phyloP scores from a whole-genome alignment of 23 tunicate species.

The Corella eumyota region DNA sequence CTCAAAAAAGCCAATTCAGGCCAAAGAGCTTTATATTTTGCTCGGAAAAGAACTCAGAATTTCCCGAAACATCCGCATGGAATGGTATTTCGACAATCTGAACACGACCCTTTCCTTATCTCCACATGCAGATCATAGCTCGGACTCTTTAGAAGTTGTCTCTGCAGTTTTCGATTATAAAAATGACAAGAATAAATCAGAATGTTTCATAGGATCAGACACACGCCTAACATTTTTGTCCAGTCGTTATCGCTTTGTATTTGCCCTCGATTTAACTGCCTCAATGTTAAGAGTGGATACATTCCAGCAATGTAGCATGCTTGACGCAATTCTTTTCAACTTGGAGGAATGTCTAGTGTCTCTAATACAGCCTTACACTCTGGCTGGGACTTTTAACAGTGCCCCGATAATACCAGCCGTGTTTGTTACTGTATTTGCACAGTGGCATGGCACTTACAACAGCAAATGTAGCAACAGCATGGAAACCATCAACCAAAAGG shows the following conservation, averaged over 20 bases:
- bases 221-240: slow-evolving; percentile 66
- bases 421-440: slow-evolving; percentile 72
- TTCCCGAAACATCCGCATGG: slow-evolving; percentile 60
- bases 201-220: slow-evolving; percentile 3
- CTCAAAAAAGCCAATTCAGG: slow-evolving; percentile 1
- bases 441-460: slow-evolving; percentile 30
- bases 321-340: slow-evolving; percentile 38
- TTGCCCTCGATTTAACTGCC: slow-evolving; percentile 75
- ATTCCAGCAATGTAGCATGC: slow-evolving; percentile 26
- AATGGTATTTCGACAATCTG: slow-evolving; percentile 57
- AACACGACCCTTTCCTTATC: slow-evolving; percentile 1
- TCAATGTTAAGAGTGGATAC: slow-evolving; percentile 55
- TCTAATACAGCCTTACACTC: slow-evolving; percentile 16
- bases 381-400: background rate
- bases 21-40: slow-evolving; percentile 41
- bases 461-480: background rate
- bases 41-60: slow-evolving; percentile 30
- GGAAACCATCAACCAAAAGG: slow-evolving; percentile 32
- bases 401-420: slow-evolving; percentile 34
- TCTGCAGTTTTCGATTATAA: background rate
- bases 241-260: slow-evolving; percentile 61
- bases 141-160: slow-evolving; percentile 5
- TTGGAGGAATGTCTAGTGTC: slow-evolving; percentile 52
- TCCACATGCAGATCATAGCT: background rate
- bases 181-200: background rate